Evolutionary conservation across 2,113 vertebrate genomes (phyloP).

Genomic region (Colinus virginianus): DNA sequence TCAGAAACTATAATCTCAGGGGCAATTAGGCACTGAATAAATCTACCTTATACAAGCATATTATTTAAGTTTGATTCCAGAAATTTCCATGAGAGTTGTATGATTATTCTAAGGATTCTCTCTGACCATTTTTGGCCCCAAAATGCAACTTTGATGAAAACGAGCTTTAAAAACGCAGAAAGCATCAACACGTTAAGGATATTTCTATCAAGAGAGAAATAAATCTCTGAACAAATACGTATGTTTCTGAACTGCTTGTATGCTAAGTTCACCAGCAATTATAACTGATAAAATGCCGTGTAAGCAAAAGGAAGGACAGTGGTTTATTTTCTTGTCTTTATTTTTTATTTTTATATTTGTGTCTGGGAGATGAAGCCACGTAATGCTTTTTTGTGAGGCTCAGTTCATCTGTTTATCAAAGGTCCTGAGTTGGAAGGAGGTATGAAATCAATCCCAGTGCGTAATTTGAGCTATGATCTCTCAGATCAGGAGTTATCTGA

Average conservation of each 20-base stretch:
- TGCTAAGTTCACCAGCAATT: not conserved
- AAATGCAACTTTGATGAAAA: not conserved
- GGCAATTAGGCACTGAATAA: slow-evolving; percentile 42
- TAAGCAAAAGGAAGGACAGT: not conserved
- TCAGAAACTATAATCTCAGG: slow-evolving; percentile 44
- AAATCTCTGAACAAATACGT: not conserved
- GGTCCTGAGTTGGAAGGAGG: not conserved
- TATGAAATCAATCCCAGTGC: not conserved
- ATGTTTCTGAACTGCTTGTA: not conserved
- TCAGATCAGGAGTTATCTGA: accelerated
- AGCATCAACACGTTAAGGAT: not conserved
- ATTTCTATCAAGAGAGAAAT: not conserved
- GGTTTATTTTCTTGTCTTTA: too few species aligned
- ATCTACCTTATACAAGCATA: slow-evolving; percentile 3
- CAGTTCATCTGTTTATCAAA: not conserved
- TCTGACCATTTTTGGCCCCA: not conserved
- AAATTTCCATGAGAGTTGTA: slow-evolving; percentile 6
- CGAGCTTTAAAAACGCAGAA: not conserved
- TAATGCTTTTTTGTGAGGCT: not conserved
- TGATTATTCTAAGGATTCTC: not conserved
- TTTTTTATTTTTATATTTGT: too few species aligned
- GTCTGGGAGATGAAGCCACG: not conserved
- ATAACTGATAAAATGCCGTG: not conserved
- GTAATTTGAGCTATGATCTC: accelerated
- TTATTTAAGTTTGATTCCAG: slow-evolving; percentile 35